phyloP scores from a whole-genome alignment of 2,113 vertebrate genomes.

The Opisthocomus hoazin region DNA sequence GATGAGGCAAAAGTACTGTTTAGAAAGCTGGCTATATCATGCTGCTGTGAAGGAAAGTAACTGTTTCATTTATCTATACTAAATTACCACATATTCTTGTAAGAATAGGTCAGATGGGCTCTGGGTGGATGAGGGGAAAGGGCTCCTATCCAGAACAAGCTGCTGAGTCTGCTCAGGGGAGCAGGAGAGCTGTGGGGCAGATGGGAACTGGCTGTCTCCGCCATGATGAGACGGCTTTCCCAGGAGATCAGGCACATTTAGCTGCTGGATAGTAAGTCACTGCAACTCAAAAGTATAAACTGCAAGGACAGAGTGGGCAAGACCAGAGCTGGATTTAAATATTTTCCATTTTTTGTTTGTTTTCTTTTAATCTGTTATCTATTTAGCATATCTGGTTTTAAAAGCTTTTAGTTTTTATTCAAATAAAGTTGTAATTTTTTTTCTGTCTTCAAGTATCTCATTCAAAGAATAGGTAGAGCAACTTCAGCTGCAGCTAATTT shows the following conservation, averaged over 20 bases:
- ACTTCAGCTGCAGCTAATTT: neutral
- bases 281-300: neutral
- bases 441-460: neutral
- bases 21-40: neutral
- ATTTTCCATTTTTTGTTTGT: neutral
- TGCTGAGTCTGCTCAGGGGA: neutral
- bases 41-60: neutral
- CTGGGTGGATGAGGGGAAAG: neutral
- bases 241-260: neutral
- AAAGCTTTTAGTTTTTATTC: neutral
- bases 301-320: neutral
- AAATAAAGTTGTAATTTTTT: neutral
- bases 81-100: neutral
- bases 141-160: fast-evolving
- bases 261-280: neutral
- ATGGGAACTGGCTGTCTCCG: neutral
- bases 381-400: neutral
- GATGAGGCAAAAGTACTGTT: neutral
- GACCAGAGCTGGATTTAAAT: neutral
- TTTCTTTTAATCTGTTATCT: neutral
- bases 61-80: neutral
- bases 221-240: neutral
- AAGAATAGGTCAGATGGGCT: neutral
- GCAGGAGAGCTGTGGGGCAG: fast-evolving
- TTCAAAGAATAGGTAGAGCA: neutral